Base-by-base conservation (phyloP, 2,888 invertebrate species). In the Tachystola acroxantha region DNA sequence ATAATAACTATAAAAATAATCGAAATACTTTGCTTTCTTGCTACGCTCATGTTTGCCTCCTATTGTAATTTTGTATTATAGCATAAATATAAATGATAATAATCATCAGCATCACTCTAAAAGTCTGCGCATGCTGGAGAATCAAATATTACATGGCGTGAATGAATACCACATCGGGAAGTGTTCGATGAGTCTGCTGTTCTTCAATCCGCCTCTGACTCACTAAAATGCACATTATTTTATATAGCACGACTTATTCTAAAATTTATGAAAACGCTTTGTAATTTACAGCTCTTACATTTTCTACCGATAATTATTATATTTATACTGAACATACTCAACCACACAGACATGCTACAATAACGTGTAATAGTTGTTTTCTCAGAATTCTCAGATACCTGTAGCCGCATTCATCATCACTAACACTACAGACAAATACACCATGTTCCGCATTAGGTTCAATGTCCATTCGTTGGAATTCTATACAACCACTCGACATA, bases 51-150 rank as follows among this genome's bases (percentile, higher is more conserved):
- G 52, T 72, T 75, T 74, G 71, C 70, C 64, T 66, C 53, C 46
- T 54, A 46, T 52, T 45, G 50, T 59, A 53, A 49, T 61, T 58
- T 62, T 63, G 45, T 62, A 58, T 53, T 50, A 53, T 37, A 64
- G 57, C 49, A 51, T 58, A 58, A 53, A 29, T 37, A 51, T 44
- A 7, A 22, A 57, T 37, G 48, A 53, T 50, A 54, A 53, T 59
- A 22, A 57, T 37, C 47, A 53, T 50, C 53, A 53, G 59, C 39
- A 62, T 64, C 64, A 30, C 10, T 37, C 58, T 66, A 53, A 73
- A n/a, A 69, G 58, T 70, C 70, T 69, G 67, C 67, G 76, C 78
- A 78, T 79, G 77, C 74, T 77, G 74, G 68, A 73, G 68, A 68
- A 57, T 40, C 45, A 50, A 39, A 40, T 37, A 45, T 40, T 36